These are phyloP conservation scores for Margarornis squamiger DNA, from an alignment of 2,797 vertebrate genomes.

Conservation along the genomic window DNA sequence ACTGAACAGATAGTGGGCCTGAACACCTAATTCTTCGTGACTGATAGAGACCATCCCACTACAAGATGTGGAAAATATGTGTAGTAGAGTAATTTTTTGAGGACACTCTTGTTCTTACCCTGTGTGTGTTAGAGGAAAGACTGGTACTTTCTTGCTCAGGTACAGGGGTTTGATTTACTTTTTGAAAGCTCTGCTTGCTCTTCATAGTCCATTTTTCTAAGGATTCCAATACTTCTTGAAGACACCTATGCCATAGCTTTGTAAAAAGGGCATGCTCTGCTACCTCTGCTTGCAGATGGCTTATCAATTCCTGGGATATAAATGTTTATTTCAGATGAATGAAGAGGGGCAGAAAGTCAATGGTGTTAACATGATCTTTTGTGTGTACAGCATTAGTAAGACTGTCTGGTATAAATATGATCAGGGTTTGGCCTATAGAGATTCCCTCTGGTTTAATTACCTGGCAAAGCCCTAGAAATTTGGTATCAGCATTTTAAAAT, in stretches of 20 bases:
- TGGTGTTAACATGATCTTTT: background rate
- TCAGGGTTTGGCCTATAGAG: background rate
- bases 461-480: background rate
- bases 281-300: background rate
- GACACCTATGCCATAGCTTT: background rate
- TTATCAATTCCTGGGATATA: background rate
- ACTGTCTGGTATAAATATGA: background rate
- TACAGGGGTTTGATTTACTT: background rate
- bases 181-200: background rate
- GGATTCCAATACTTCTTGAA: background rate
- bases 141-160: background rate
- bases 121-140: background rate
- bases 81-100: background rate
- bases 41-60: background rate
- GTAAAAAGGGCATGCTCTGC: background rate
- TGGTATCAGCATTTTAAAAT: background rate
- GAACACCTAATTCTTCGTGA: background rate
- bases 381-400: background rate
- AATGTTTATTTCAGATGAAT: background rate
- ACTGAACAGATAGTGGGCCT: background rate
- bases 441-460: background rate
- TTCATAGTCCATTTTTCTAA: background rate
- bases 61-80: background rate
- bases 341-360: background rate
- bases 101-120: background rate